Conservation (phyloP, 2,888 invertebrate species). For the Caenorhabditis doughertyi region DNA sequence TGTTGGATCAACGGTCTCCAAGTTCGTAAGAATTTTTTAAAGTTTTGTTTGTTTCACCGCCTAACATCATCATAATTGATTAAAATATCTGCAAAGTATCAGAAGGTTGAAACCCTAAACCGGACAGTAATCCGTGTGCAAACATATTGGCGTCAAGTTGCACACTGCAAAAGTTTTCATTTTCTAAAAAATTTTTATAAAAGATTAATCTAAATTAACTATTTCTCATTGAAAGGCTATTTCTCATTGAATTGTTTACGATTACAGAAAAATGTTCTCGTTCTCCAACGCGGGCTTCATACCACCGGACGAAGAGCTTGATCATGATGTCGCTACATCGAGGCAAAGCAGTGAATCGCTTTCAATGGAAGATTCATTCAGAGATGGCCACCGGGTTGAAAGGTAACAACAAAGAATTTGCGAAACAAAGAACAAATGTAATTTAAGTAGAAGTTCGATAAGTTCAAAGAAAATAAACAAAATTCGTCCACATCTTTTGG, state of each 20-base stretch:
- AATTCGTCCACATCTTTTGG: conserved; percentile 22
- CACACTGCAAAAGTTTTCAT: too few species aligned
- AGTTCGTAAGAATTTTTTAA: too few species aligned
- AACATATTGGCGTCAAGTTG: too few species aligned
- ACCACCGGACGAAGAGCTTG: conserved; percentile 20
- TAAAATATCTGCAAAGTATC: too few species aligned
- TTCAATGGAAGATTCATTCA: conserved; percentile 22
- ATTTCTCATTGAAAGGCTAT: background rate
- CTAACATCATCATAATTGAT: too few species aligned
- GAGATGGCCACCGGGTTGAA: conserved; percentile 1
- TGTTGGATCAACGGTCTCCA: too few species aligned
- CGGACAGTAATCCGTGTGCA: too few species aligned
- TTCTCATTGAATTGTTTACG: background rate
- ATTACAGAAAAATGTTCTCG: conserved; percentile 24
- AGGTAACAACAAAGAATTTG: background rate
- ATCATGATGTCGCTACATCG: background rate
- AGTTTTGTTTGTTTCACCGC: too few species aligned
- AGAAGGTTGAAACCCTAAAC: too few species aligned
- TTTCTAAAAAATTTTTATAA: too few species aligned
- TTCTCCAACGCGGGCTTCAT: conserved; percentile 51
- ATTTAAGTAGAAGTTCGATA: too few species aligned
- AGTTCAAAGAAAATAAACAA: conserved; percentile 20
- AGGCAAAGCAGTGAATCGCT: conserved; percentile 7
- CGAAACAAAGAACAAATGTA: background rate
- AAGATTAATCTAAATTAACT: too few species aligned